Percentiles rank a stretch among this genome's conserved stretches.
Conservation (phyloP, 1,140 invertebrate species). For the Leptestheria dahalacensis region DNA sequence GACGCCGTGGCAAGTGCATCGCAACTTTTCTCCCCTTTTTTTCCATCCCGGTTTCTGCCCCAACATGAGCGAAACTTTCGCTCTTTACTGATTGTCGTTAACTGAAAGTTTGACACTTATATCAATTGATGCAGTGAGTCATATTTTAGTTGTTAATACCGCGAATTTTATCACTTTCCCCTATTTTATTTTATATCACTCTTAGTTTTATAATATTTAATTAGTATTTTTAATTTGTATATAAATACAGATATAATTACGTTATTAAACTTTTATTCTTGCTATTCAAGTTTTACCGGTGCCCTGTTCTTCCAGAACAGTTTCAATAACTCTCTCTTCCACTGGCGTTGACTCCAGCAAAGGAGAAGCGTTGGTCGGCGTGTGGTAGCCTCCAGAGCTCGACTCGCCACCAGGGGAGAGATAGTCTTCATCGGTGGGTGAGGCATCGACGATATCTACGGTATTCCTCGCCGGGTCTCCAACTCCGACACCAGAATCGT, state of each 20-base stretch:
- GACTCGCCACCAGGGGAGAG: not conserved
- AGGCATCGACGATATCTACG: not conserved
- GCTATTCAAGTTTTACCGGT: not conserved
- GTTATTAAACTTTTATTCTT: not conserved
- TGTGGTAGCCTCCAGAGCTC: not conserved
- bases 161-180: too few species aligned
- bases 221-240: too few species aligned
- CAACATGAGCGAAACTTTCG: not conserved
- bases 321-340: not conserved
- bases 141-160: too few species aligned
- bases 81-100: not conserved
- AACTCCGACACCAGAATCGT: not conserved
- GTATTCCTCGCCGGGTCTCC: not conserved
- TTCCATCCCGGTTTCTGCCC: too few species aligned
- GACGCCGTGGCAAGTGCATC: not conserved
- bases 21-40: too few species aligned
- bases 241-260: too few species aligned
- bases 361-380: not conserved
- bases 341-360: not conserved
- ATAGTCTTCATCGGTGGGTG: not conserved
- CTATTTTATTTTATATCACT: too few species aligned
- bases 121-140: too few species aligned
- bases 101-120: too few species aligned
- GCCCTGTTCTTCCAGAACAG: not conserved
- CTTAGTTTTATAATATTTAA: too few species aligned